A percentile compares a stretch with the other conserved stretches of the same genome.
Evolutionary conservation across 92 coral and sea anemone genomes (phyloP).

Genomic region (Metridium senile): DNA sequence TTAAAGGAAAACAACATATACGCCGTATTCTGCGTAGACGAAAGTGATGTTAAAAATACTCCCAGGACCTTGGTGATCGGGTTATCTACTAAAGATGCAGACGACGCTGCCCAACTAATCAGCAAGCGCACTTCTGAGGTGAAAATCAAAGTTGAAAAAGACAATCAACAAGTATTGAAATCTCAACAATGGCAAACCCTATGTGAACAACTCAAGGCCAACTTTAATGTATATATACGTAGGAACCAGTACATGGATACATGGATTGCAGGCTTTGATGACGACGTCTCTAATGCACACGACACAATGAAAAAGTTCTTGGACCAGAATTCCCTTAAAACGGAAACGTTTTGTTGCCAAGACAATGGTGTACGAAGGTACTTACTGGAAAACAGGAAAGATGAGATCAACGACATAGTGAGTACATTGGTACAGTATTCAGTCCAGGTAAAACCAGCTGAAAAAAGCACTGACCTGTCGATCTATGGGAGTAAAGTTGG

Average conservation of each 20-base stretch:
- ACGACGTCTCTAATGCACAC: conserved; percentile 50
- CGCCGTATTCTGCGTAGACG: conserved; percentile 66
- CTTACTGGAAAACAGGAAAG: conserved; percentile 52
- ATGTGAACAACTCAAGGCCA: conserved; percentile 29
- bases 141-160: conserved; percentile 54
- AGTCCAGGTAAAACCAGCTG: conserved; percentile 41
- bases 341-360: conserved; percentile 37
- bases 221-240: conserved; percentile 32
- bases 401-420: conserved; percentile 51
- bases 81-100: conserved; percentile 44
- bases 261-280: conserved; percentile 60
- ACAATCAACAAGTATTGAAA: conserved; percentile 28
- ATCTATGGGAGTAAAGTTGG: conserved; percentile 78
- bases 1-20: conserved; percentile 41
- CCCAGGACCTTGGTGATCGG: conserved; percentile 47
- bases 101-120: conserved; percentile 49
- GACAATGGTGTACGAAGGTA: conserved; percentile 54
- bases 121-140: conserved; percentile 46
- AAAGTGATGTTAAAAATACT: conserved; percentile 20
- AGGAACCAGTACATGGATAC: conserved; percentile 59
- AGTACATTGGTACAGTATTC: conserved; percentile 32
- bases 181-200: conserved; percentile 51
- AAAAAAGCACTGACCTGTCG: conserved; percentile 30
- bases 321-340: conserved; percentile 48
- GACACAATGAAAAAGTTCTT: conserved; percentile 46